These are phyloP conservation scores for Laothoe populi DNA, from an alignment of 2,888 invertebrate genomes.

Conservation along the genomic window DNA sequence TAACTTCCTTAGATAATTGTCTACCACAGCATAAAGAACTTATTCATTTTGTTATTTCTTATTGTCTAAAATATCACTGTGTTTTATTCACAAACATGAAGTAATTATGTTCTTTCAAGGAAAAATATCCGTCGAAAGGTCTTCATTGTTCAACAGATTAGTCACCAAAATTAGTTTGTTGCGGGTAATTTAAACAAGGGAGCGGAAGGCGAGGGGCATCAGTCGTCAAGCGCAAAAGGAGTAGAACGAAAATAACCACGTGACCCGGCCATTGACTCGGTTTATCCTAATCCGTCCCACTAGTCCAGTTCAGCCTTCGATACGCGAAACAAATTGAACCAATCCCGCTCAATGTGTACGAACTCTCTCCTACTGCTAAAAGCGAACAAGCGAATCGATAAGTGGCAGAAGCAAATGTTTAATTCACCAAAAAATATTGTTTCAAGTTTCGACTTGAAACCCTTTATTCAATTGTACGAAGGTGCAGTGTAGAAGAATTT, in stretches of 20 bases:
- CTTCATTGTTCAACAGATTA: slow-evolving; percentile 64
- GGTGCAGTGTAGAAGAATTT: neutral
- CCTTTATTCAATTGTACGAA: neutral
- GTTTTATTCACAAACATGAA: slow-evolving; percentile 26
- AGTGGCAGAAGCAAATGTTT: neutral
- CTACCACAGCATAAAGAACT: neutral
- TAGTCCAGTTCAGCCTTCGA: slow-evolving; percentile 77
- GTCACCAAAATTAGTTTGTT: slow-evolving; percentile 72
- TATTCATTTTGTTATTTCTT: neutral
- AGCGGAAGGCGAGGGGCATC: slow-evolving; percentile 62
- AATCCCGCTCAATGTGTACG: slow-evolving; percentile 43
- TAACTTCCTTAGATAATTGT: neutral
- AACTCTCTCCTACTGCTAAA: neutral
- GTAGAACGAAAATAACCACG: slow-evolving; percentile 78
- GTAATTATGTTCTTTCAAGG: slow-evolving; percentile 29
- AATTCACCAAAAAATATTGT: neutral
- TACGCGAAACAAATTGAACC: slow-evolving; percentile 50
- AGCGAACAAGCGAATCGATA: neutral
- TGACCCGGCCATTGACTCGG: slow-evolving; percentile 85
- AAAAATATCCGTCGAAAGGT: slow-evolving; percentile 42
- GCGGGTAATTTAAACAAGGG: slow-evolving; percentile 71
- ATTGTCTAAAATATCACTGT: neutral
- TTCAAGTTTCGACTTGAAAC: neutral
- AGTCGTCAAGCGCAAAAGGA: slow-evolving; percentile 57
- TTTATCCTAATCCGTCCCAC: slow-evolving; percentile 84